These are phyloP conservation scores for Garra rufa DNA, from an alignment of 2,113 vertebrate genomes.

Conservation along the genomic window DNA sequence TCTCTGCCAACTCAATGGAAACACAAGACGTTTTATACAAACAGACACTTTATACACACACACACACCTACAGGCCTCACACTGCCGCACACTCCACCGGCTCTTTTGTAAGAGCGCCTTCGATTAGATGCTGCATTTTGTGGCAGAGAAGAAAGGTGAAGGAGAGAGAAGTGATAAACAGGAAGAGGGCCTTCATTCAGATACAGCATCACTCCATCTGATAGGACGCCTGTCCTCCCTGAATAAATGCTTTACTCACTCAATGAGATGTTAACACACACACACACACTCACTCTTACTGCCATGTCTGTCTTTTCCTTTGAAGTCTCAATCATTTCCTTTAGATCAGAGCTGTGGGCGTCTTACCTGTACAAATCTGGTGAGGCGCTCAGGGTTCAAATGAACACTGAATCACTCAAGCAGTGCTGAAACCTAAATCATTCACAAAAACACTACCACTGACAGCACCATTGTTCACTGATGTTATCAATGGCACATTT, in stretches of 20 bases:
- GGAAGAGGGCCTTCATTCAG: constrained; percentile 17
- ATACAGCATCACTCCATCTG: background rate
- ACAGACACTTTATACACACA: constrained; percentile 47
- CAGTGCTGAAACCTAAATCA: background rate
- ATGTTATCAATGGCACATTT: background rate
- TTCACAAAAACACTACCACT: background rate
- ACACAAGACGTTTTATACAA: constrained; percentile 55
- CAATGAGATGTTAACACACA: constrained; percentile 10
- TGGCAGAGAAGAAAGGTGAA: constrained; percentile 24
- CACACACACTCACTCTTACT: background rate
- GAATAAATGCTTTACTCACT: constrained; percentile 37
- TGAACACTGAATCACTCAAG: background rate
- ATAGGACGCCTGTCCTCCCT: constrained; percentile 18
- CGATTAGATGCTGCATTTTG: constrained; percentile 51
- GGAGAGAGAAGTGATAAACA: constrained; percentile 16
- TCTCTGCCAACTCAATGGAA: constrained; percentile 65
- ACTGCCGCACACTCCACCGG: constrained; percentile 22
- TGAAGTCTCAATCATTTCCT: constrained; percentile 44
- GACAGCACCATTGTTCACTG: background rate
- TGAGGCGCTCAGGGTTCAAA: background rate
- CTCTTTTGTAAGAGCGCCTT: constrained; percentile 53
- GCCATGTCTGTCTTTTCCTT: constrained; percentile 36
- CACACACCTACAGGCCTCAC: constrained; percentile 50
- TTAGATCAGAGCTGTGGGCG: constrained; percentile 1
- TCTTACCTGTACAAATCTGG: background rate